Conservation (phyloP, 1,140 invertebrate species). For the Aporrectodea caliginosa region DNA sequence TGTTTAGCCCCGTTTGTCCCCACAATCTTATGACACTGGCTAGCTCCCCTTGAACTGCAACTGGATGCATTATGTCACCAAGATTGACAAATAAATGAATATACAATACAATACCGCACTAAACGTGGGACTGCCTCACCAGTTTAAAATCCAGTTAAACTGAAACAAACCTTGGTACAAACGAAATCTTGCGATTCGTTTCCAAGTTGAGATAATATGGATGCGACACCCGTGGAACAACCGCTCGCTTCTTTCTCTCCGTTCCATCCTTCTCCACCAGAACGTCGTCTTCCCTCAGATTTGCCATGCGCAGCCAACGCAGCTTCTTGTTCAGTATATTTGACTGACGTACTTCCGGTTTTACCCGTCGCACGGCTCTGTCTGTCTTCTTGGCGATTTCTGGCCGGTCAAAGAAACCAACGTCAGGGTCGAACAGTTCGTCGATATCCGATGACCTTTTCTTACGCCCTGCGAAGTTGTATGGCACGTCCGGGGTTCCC, state of each 20-base stretch:
- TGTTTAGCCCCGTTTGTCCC: too few relatives aligned
- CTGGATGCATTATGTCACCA: too few relatives aligned
- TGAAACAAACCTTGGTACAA: conserved; percentile 11
- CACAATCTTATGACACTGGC: too few relatives aligned
- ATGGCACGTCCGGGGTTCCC: conserved; percentile 24
- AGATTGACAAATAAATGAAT: too few relatives aligned
- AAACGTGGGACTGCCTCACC: too few relatives aligned
- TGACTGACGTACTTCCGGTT: conserved; percentile 5
- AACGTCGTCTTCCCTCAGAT: conserved; percentile 19
- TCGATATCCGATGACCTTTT: conserved; percentile 12
- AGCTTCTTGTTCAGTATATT: conserved; percentile 25
- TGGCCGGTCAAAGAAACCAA: background rate
- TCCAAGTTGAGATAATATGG: conserved; percentile 1
- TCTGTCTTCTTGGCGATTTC: conserved; percentile 11
- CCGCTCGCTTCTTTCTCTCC: background rate
- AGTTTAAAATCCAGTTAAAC: too few relatives aligned
- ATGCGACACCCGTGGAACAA: conserved; percentile 20
- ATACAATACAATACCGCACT: too few relatives aligned
- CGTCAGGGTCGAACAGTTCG: background rate
- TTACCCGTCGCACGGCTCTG: background rate
- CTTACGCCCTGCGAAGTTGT: conserved; percentile 10
- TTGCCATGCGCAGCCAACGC: conserved; percentile 18
- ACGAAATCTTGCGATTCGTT: conserved; percentile 15
- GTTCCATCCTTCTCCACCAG: background rate
- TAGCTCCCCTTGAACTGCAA: too few relatives aligned